These are phyloP conservation scores for Danio tinwini DNA, from an alignment of 2,797 vertebrate species.

Conservation along the genomic window DNA sequence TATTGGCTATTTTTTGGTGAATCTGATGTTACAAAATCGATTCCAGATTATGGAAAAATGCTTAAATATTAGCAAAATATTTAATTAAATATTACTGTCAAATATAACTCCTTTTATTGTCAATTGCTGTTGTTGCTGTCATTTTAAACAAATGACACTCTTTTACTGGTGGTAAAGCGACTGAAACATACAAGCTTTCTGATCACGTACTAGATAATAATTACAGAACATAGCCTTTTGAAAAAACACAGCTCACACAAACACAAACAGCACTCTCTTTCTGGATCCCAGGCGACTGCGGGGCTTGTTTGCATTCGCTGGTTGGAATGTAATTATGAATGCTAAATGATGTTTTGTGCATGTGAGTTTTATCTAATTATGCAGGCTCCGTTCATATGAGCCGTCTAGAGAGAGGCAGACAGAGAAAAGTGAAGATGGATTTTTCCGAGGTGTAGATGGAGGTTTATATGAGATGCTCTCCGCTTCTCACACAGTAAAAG, in stretches of 20 bases:
- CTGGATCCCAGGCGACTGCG: not conserved
- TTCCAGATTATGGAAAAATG: no score
- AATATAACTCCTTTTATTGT: not conserved
- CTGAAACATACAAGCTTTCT: not conserved
- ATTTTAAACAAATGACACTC: not conserved
- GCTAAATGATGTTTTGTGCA: constrained; percentile 39
- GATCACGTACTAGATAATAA: not conserved
- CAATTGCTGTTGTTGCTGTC: not conserved
- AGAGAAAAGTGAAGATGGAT: constrained; percentile 33
- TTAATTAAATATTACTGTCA: no score
- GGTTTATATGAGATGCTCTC: constrained; percentile 10
- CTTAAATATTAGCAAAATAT: no score
- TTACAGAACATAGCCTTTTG: constrained; percentile 7
- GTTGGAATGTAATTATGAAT: constrained; percentile 46
- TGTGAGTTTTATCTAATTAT: constrained; percentile 51
- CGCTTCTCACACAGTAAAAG: constrained; percentile 22
- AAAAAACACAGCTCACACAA: not conserved
- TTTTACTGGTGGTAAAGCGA: not conserved
- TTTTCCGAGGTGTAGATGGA: constrained; percentile 23
- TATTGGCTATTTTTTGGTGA: no score
- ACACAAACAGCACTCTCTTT: not conserved
- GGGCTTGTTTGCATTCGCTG: constrained; percentile 26
- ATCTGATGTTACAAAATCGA: no score
- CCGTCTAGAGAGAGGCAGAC: constrained; percentile 25
- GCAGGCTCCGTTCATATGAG: constrained; percentile 41